Evolutionary conservation across 2,888 invertebrate species (phyloP).

Genomic region (Ochropacha duplaris): DNA sequence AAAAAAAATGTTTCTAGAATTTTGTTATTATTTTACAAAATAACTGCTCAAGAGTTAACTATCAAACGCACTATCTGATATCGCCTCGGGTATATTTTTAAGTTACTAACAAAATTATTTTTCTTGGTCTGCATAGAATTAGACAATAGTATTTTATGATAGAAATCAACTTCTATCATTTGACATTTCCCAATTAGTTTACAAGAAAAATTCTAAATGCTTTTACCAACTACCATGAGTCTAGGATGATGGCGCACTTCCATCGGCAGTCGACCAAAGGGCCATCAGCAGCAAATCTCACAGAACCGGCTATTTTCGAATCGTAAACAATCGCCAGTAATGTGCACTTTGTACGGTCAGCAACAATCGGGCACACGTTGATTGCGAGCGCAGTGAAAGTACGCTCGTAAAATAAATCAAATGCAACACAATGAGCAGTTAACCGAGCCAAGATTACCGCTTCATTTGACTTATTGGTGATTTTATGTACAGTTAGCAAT

Average conservation of each 20-base stretch:
- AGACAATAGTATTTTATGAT: too few relatives aligned
- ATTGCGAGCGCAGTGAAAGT: slow-evolving; percentile 61
- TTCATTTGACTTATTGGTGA: slow-evolving; percentile 65
- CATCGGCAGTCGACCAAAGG: slow-evolving; percentile 15
- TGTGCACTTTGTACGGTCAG: slow-evolving; percentile 30
- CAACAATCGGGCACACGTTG: slow-evolving; percentile 25
- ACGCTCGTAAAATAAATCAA: slow-evolving; percentile 70
- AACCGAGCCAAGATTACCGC: slow-evolving; percentile 57
- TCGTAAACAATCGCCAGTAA: slow-evolving; percentile 45
- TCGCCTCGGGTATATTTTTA: too few relatives aligned
- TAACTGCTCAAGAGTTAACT: too few relatives aligned
- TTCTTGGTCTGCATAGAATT: too few relatives aligned
- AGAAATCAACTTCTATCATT: too few relatives aligned
- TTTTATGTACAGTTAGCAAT: slow-evolving; percentile 42
- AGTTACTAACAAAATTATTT: too few relatives aligned
- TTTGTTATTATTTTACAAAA: too few relatives aligned
- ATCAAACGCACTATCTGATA: too few relatives aligned
- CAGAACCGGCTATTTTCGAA: slow-evolving; percentile 31
- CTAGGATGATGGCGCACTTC: neutral
- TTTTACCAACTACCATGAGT: neutral
- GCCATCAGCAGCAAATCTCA: slow-evolving; percentile 18
- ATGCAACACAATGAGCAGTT: slow-evolving; percentile 67
- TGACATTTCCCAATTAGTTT: neutral
- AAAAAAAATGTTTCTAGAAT: too few relatives aligned
- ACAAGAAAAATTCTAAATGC: neutral